Conservation (phyloP, 2,888 invertebrate genomes). For the Napeogenes sylphis region DNA sequence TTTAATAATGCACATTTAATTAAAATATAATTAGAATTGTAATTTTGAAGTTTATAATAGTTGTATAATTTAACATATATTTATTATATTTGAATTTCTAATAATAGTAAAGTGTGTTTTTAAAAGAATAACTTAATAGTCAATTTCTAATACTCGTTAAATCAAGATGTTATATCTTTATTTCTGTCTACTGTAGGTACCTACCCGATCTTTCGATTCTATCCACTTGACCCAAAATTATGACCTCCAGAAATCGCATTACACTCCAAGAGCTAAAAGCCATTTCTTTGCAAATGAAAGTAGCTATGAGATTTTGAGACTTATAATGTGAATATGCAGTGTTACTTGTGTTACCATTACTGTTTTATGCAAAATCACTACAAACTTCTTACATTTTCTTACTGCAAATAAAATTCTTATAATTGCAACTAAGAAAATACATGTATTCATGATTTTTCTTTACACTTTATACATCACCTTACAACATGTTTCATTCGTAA, state of each 20-base stretch:
- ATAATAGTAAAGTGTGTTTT: too few relatives aligned
- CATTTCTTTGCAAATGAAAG: constrained; percentile 25
- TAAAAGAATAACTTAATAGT: too few relatives aligned
- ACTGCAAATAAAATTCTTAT: too few relatives aligned
- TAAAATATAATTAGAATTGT: not conserved
- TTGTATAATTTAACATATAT: not conserved
- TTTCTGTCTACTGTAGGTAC: too few relatives aligned
- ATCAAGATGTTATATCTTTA: too few relatives aligned
- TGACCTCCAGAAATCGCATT: constrained; percentile 27
- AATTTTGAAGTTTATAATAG: not conserved
- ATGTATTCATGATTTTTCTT: too few relatives aligned
- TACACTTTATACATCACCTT: too few relatives aligned
- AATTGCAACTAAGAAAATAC: too few relatives aligned
- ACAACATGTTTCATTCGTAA: not conserved
- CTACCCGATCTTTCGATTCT: not conserved
- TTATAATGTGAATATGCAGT: constrained; percentile 4
- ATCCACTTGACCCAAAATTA: constrained; percentile 28
- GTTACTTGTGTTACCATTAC: not conserved
- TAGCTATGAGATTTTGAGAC: constrained; percentile 18
- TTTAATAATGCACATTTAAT: not conserved
- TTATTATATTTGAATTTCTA: too few relatives aligned
- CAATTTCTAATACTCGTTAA: too few relatives aligned
- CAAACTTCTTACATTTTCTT: too few relatives aligned
- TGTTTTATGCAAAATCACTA: too few relatives aligned
- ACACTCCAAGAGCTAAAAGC: constrained; percentile 21